These are phyloP conservation scores for Tenthredo mesomela DNA, from an alignment of 2,888 invertebrate genomes.

Conservation along the genomic window DNA sequence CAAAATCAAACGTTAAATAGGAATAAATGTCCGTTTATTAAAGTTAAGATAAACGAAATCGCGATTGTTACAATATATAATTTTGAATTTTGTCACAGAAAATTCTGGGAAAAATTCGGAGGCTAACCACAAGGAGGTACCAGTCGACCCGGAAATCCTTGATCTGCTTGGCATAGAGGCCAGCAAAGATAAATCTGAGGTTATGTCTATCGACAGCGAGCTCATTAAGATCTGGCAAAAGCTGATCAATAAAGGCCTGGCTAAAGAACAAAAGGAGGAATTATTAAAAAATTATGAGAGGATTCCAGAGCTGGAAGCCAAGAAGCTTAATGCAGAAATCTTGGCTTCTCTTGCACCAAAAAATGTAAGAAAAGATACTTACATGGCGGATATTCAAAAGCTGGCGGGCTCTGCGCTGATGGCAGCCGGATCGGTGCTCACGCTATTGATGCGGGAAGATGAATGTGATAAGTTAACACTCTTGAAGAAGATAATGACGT, in stretches of 20 bases:
- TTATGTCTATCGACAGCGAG: background rate
- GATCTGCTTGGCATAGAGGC: conserved; percentile 11
- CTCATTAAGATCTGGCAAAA: background rate
- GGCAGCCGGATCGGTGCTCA: background rate
- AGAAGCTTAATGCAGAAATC: conserved; percentile 14
- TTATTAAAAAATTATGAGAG: background rate
- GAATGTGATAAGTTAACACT: background rate
- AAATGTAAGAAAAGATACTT: background rate
- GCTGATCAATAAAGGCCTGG: background rate
- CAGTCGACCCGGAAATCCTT: background rate
- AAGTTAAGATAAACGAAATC: too few species aligned
- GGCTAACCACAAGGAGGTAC: background rate
- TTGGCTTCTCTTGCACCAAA: background rate
- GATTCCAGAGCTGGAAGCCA: conserved; percentile 4
- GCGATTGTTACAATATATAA: too few species aligned
- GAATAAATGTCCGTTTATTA: too few species aligned
- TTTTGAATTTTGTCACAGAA: background rate
- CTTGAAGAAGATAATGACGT: background rate
- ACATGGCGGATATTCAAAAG: background rate
- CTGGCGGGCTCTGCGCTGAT: too few species aligned
- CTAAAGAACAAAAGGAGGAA: background rate
- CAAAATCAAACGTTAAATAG: too few species aligned
- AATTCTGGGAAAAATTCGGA: background rate
- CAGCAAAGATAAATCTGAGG: background rate
- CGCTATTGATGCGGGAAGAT: background rate